Evolutionary conservation across 2,797 vertebrate species (phyloP).

Genomic region (Loriculus beryllinus): DNA sequence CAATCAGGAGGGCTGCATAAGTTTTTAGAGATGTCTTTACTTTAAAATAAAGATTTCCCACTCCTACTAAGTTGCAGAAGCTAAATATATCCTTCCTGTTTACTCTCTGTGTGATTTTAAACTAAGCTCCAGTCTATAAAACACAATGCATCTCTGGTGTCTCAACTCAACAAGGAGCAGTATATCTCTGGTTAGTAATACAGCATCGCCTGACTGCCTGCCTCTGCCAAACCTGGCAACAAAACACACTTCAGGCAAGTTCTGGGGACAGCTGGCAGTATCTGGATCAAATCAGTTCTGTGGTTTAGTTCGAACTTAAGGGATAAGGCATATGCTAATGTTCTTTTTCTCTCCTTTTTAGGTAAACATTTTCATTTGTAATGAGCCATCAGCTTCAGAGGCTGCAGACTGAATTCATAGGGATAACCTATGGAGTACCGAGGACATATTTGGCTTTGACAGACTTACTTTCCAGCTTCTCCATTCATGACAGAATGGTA

Average conservation of each 20-base stretch:
- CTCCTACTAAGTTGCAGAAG: not conserved
- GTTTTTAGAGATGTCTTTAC: not conserved
- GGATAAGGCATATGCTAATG: not conserved
- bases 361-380: not conserved
- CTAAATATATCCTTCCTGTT: conserved; percentile 68
- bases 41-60: conserved; percentile 16
- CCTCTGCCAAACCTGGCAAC: not conserved
- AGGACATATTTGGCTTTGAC: not conserved
- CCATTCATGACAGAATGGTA: not conserved
- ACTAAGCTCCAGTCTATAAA: conserved; percentile 2
- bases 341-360: conserved; percentile 16
- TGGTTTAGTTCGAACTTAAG: not conserved
- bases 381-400: not conserved
- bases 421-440: not conserved
- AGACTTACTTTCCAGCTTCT: not conserved
- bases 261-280: not conserved
- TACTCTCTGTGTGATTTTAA: conserved; percentile 43
- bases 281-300: conserved; percentile 14
- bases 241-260: not conserved
- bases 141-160: not conserved
- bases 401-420: not conserved
- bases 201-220: not conserved
- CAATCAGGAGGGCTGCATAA: not conserved
- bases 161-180: not conserved
- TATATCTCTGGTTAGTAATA: not conserved